Evolutionary conservation across 2,113 vertebrate species (phyloP).

Genomic region (Cichladusa arquata): DNA sequence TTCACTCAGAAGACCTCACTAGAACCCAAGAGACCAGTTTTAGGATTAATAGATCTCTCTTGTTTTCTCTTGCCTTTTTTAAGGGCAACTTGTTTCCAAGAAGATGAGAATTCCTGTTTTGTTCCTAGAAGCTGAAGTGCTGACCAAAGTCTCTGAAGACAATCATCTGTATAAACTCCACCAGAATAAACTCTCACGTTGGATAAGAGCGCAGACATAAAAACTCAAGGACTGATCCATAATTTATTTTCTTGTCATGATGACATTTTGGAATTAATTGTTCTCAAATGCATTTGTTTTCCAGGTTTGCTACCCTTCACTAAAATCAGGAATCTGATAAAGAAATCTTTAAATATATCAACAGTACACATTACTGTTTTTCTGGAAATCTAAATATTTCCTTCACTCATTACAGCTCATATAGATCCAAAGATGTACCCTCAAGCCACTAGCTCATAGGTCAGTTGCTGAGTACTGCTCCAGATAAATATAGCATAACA

Average conservation of each 20-base stretch:
- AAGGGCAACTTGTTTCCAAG: not conserved
- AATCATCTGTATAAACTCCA: not conserved
- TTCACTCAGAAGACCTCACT: not conserved
- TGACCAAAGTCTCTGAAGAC: not conserved
- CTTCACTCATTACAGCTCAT: not conserved
- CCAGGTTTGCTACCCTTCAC: not conserved
- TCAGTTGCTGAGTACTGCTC: not conserved
- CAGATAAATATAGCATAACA: not conserved
- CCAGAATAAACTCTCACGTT: not conserved
- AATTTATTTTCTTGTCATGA: not conserved
- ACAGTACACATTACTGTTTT: not conserved
- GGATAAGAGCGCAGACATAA: not conserved
- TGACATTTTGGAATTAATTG: not conserved
- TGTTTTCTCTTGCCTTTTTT: not conserved
- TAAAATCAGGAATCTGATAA: not conserved
- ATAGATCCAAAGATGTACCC: not conserved
- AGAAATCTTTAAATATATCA: not conserved
- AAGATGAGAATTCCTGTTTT: not conserved
- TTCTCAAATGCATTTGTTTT: not conserved
- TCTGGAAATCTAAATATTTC: not conserved
- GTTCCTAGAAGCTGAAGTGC: not conserved
- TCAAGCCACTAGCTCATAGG: not conserved
- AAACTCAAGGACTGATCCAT: not conserved
- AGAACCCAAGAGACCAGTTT: not conserved
- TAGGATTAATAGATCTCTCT: not conserved